Percentiles rank a stretch among this genome's conserved stretches.
Conservation (phyloP, 2,797 vertebrate genomes). For the Sebastolobus alascanus region DNA sequence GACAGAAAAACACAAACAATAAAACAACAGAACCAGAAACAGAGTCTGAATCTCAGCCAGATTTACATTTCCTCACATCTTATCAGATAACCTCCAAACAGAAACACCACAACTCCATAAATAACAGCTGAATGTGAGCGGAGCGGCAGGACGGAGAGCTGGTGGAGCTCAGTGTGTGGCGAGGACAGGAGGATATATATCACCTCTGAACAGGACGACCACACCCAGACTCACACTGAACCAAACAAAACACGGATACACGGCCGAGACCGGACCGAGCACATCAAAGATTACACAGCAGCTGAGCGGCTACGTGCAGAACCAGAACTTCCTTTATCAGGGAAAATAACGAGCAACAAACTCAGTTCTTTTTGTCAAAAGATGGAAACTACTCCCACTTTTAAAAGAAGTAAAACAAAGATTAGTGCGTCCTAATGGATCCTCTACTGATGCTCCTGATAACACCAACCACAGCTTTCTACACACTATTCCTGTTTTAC, state of each 20-base stretch:
- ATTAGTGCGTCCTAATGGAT: no score
- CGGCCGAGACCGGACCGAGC: conserved; percentile 19
- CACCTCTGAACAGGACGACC: conserved; percentile 65
- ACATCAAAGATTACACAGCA: conserved; percentile 39
- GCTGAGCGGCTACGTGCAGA: no score
- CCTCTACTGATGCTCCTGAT: no score
- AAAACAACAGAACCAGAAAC: not conserved
- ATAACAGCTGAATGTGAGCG: conserved; percentile 35
- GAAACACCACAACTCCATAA: conserved; percentile 35
- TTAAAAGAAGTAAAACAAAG: not conserved
- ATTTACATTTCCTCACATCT: conserved; percentile 40
- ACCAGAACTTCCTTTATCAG: no score
- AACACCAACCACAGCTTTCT: no score
- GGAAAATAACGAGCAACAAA: conserved; percentile 15
- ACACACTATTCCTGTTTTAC: no score
- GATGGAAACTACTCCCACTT: conserved; percentile 44
- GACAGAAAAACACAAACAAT: conserved; percentile 32
- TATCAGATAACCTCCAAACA: conserved; percentile 67
- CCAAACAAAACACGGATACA: conserved; percentile 75
- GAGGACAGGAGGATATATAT: conserved; percentile 50
- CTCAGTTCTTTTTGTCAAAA: conserved; percentile 11
- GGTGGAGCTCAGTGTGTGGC: not conserved
- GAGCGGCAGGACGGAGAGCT: conserved; percentile 4
- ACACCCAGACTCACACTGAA: conserved; percentile 61
- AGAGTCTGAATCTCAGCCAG: not conserved